phyloP scores from a whole-genome alignment of 1,140 invertebrate species.

The Caenorhabditis inopinata region DNA sequence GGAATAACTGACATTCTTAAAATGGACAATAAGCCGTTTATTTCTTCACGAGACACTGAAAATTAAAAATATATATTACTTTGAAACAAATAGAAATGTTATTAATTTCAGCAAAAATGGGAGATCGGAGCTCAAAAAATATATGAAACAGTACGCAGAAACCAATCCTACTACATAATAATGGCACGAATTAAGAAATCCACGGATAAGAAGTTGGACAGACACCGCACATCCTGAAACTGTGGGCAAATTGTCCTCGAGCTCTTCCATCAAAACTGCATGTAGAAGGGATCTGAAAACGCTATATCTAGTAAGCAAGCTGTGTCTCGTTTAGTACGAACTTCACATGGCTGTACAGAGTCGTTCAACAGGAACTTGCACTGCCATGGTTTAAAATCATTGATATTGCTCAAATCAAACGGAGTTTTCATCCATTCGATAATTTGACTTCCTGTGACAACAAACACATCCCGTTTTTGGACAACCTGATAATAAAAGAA shows the following conservation, averaged over 20 bases:
- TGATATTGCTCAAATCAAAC: conserved; percentile 49
- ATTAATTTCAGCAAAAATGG: background rate
- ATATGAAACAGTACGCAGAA: background rate
- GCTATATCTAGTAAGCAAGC: too few relatives aligned
- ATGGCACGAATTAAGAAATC: too few relatives aligned
- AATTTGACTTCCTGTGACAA: conserved; percentile 55
- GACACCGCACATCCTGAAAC: conserved; percentile 9
- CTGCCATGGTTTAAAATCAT: conserved; percentile 51
- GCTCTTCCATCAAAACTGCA: conserved; percentile 11
- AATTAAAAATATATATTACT: too few relatives aligned
- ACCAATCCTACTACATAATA: too few relatives aligned
- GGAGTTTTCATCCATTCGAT: conserved; percentile 59
- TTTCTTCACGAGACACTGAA: too few relatives aligned
- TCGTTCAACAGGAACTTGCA: conserved; percentile 44
- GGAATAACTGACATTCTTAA: too few relatives aligned
- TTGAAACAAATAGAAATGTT: too few relatives aligned
- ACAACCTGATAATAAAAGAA: conserved; percentile 49
- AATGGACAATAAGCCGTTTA: too few relatives aligned
- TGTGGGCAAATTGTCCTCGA: background rate
- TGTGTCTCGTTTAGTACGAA: background rate
- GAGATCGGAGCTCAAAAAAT: background rate
- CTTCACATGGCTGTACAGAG: conserved; percentile 56
- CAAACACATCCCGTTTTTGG: conserved; percentile 53
- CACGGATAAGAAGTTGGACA: conserved; percentile 13
- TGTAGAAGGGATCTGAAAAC: background rate